Percentiles rank a stretch among this genome's conserved stretches.
phyloP scores from a whole-genome alignment of 2,797 vertebrate genomes.

The Pseudochirops cupreus region DNA sequence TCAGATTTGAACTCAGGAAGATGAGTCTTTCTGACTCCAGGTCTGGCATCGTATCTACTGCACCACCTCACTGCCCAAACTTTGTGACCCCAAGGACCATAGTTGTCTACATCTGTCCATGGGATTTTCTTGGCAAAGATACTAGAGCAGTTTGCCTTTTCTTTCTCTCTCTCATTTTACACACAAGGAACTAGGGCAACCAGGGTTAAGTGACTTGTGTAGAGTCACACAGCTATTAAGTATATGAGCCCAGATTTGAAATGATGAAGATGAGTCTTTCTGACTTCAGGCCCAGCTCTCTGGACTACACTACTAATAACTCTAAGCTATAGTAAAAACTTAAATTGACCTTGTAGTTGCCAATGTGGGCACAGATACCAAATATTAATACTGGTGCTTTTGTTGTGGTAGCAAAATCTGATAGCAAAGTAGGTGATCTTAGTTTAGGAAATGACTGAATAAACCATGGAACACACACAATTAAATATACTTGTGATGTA shows the following conservation, averaged over 20 bases:
- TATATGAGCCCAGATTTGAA: neutral
- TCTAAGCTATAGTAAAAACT: neutral
- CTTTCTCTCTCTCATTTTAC: neutral
- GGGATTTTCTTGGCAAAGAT: neutral
- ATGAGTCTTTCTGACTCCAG: neutral
- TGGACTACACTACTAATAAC: neutral
- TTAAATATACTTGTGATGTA: neutral
- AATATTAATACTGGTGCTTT: neutral
- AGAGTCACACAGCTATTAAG: neutral
- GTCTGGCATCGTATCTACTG: too few species aligned
- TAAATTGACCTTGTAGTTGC: neutral
- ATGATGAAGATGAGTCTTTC: neutral
- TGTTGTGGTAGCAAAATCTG: neutral
- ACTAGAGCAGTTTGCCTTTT: neutral
- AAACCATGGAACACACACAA: neutral
- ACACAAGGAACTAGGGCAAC: neutral
- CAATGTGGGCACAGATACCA: neutral
- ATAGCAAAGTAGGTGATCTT: neutral
- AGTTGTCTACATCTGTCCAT: neutral
- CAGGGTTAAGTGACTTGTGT: neutral
- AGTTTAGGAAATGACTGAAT: neutral
- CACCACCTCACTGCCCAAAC: neutral
- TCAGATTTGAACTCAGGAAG: neutral
- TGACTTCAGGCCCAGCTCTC: neutral
- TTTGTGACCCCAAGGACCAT: neutral